Evolutionary conservation across 1,140 invertebrate genomes (phyloP), one percentile per base, ranked within the genome.

Genomic region (Cotesia typhae): DNA sequence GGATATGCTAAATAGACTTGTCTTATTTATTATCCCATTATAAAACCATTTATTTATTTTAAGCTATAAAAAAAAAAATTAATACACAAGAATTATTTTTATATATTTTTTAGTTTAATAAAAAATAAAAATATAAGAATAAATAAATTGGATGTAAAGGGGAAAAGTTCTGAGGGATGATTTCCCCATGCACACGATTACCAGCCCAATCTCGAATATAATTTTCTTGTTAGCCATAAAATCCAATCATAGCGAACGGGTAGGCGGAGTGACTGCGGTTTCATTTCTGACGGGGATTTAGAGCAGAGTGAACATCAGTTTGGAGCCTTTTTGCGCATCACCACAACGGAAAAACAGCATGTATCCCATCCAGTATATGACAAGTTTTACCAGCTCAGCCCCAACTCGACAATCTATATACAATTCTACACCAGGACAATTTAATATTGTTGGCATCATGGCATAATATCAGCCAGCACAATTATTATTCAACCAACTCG

Each of bases 221-320:
- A 86, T 86, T 86, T 85, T 85, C 84, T 84, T 85, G 83, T 87
- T 87, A 86, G 80, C 83, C 84, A 74, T 84, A 79, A 84, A 87
- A 87, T 86, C 79, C 79, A 85, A 87, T 87, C 84, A 83, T 77
- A 78, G 79, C 75, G 75, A 73, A 76, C 36, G 35, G 36, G 79
- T 78, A 77, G 76, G 69, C 73, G 60, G 70, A 75, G 53, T 17
- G 70, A 75, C 51, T 17, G 57, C 20, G 57, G 57, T 59, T 59
- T 59, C 57, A 59, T 20, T 20, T 59, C 57, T 75, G 59, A 61
- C 65, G 20, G 53, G 64, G 37, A 20, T 9, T 37, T 61, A 66
- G 20, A 60, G 53, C 4, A 61, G n/a, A 35, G 63, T 28, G 35
- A 53, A 28, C 57, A 59, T 20, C 57, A 17, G 57, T 55, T 55